Base-by-base conservation (phyloP, 2,113 vertebrate species). In the Saguinus imperator region DNA sequence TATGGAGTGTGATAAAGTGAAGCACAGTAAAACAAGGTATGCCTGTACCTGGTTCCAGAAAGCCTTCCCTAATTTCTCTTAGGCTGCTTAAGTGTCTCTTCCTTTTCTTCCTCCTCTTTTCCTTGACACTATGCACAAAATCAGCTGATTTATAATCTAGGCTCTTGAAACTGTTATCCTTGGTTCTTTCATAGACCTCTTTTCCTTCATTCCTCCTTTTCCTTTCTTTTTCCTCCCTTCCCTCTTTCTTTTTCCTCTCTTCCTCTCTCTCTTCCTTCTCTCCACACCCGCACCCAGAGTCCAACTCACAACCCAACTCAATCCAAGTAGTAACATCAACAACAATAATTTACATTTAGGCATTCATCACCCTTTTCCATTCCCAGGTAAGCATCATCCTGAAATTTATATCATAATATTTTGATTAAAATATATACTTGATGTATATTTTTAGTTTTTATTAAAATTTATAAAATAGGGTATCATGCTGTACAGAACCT, bases 371-470 rank as follows among this genome's bases (percentile, higher is more conserved):
- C 17, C 32, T 92, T 77, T 27, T 8, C 7, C 13, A 55, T 79
- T 21, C 43, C 37, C 32, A 50, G 8, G 43, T 75, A 92, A 81
- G 82, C 17, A 82, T 58, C 27, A 83, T 32, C 5, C 55, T 92
- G 66, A 94, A 95, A 83, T 94, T 87, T 83, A 14, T 64, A 50
- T 40, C 86, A n/a, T 76, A 58, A 77, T 82, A 93, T 83, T 17
- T 89, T 70, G 35, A 84, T 75, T 50, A 77, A 91, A 55, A 37
- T 14, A 55, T 29, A 58, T 64, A 73, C 37, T 9, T 1, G 9
- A 27, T 27, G 10, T 25, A 12, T 50, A 50, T 50, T 66, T 66
- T 66, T 66, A 66, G 64, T 66, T 35, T 66, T 66, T 66, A 66
- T 32, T 66, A 35, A 66, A 66, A 66, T 66, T 66, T 66, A 66